Base-by-base conservation (phyloP, 2,888 invertebrate genomes). In the Platycheirus rosarum region DNA sequence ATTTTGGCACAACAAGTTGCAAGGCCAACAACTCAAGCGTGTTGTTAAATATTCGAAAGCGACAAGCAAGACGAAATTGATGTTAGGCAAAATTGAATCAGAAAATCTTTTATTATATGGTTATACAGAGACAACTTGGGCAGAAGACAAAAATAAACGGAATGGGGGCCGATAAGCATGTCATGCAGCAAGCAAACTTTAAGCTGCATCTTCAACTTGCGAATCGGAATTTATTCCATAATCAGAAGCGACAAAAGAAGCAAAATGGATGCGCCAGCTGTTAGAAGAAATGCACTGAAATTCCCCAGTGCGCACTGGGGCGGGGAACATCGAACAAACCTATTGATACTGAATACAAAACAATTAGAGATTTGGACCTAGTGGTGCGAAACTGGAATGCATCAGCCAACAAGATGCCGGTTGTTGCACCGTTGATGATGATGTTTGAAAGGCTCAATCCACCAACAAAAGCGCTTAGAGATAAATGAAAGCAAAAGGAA, bases 41-140 rank as follows among this genome's bases (percentile, higher is more conserved):
- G 70, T 75, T 29, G 65, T 82, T n/a, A 66, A 55, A 20, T 82
- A 75, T 63, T 87, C 88, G 7, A 86, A n/a, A n/a, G n/a, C n/a
- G n/a, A n/a, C n/a, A n/a, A n/a, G n/a, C n/a, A n/a, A n/a, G n/a
- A n/a, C n/a, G n/a, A n/a, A n/a, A n/a, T n/a, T n/a, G n/a, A n/a
- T n/a, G n/a, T n/a, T n/a, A n/a, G n/a, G 35, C 35, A 35, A 35
- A 35, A n/a, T n/a, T n/a, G 35, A 88, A 40, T 13, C n/a, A n/a
- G n/a, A 37, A 37, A 37, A 37, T 13, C 6, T 37, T 7, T 9
- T 6, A 32, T 6, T 32, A 32, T 32, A 6, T 32, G 32, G 32
- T 32, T 32, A 32, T 32, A 9, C 32, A 7, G 32, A 32, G 4
- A 9, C 32, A 32, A 32, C 32, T 32, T 32, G 32, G 32, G 8